These are phyloP conservation scores for Oreocharis arfaki DNA, from an alignment of 2,113 vertebrate genomes.

Conservation along the genomic window DNA sequence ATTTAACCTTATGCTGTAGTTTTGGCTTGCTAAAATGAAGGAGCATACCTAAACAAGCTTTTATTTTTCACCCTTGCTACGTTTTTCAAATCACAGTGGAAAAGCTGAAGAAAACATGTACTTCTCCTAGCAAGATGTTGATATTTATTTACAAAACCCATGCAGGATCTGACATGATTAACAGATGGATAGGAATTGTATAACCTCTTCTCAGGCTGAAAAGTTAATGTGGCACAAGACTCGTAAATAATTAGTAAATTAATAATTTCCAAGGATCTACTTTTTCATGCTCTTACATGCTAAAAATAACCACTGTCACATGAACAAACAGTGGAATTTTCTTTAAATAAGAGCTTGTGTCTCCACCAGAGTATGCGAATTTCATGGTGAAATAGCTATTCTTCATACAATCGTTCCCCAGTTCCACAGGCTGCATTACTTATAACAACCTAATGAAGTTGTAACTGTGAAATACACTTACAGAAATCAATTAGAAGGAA, in stretches of 20 bases:
- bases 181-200: background rate
- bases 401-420: background rate
- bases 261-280: background rate
- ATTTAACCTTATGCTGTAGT: background rate
- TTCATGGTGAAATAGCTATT: background rate
- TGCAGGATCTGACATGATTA: background rate
- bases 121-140: background rate
- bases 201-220: background rate
- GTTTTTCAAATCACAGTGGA: background rate
- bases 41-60: background rate
- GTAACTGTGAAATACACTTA: background rate
- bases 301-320: background rate
- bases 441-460: background rate
- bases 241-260: background rate
- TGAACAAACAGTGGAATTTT: background rate
- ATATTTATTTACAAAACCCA: background rate
- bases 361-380: background rate
- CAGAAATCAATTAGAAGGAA: background rate
- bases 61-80: background rate
- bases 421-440: background rate
- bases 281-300: background rate
- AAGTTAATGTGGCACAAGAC: background rate
- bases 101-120: background rate
- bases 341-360: background rate
- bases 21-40: background rate